Base-by-base conservation (phyloP, 2,888 invertebrate species). In the Caenorhabditis becei region DNA sequence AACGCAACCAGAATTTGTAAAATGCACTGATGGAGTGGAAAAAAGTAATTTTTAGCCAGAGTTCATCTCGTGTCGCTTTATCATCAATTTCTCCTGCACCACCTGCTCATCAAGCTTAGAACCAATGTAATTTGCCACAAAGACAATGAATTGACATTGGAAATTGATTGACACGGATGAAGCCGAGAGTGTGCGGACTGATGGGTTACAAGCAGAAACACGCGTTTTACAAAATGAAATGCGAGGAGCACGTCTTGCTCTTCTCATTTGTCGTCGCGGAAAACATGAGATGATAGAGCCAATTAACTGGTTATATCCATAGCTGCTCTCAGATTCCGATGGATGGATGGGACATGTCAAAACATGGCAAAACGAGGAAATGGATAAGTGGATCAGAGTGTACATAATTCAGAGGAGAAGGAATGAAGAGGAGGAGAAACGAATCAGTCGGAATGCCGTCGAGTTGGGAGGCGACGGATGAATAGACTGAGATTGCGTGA, bases 401-500 rank as follows among this genome's bases (percentile, higher is more conserved):
- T 75, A 61, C 75, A 75, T 75, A 75, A 75, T 75, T 75, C 75
- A 66, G 75, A 75, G 59, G 70, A 32, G 37, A 35, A 58, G 53
- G 58, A 72, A 72, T 72, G 72, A 72, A 72, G 74, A 54, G 54
- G 7, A 28, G 41, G 20, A 32, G 32, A 32, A 56, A 56, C 56
- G 56, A 56, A 56, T 56, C 44, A 51, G 62, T 59, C 41, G 72
- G 75, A 75, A 75, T 75, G 75, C 37, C 24, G 49, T 32, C 51
- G 72, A 72, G 54, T 59, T 69, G 61, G 47, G 59, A 44, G 20
- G 32, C 20, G 56, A 49, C 35, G 66, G 53, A 75, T 75, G 75
- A 75, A 75, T 75, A 66, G 75, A 75, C 75, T 75, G 75, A 75
- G 75, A 75, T 75, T 75, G 75, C 75, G 75, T 75, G 75, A 75